Base-by-base conservation (phyloP, 2,888 invertebrate genomes). In the Epinotia demarniana region DNA sequence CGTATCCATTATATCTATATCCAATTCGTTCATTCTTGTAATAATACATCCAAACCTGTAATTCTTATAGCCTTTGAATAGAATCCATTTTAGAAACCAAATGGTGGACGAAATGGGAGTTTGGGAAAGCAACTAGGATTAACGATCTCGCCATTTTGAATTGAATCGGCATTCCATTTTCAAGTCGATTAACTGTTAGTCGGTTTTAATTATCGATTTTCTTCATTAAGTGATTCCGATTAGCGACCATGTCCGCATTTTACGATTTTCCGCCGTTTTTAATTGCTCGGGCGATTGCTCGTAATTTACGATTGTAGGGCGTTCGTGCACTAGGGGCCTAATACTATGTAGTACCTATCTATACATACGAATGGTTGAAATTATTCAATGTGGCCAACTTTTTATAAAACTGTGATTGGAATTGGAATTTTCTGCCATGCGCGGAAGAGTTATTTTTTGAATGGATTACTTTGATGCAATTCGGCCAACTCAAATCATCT, bases 151-250 rank as follows among this genome's bases (percentile, higher is more conserved):
- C 75, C 75, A 75, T 75, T 62, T 72, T 75, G 71, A 72, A 60
- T 72, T 27, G 66, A 55, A 72, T 55, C 76, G 66, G 60, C 86
- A 89, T 92, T 90, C 90, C 89, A 93, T 93, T 93, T 92, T 90
- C 92, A 91, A 90, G 88, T 91, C 92, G 91, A 92, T 93, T 92
- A 91, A 91, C 88, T 87, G 82, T 83, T 82, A 86, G 86, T 86
- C 89, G 87, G 85, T 90, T 90, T 91, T 92, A 92, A 92, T 93
- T 92, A 92, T 88, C 86, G 89, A 85, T 89, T 89, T 89, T 88
- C 85, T 90, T 93, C 92, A 93, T 93, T 92, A 92, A 89, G 87
- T 91, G 91, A 88, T 88, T 86, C 85, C 90, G 92, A 93, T 93
- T 93, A 91, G 90, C 93, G 86, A 83, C 86, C 92, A 88, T 93